A percentile compares a stretch with the other conserved stretches of the same genome.
phyloP scores from a whole-genome alignment of 2,797 vertebrate species.

The Siniperca scherzeri region DNA sequence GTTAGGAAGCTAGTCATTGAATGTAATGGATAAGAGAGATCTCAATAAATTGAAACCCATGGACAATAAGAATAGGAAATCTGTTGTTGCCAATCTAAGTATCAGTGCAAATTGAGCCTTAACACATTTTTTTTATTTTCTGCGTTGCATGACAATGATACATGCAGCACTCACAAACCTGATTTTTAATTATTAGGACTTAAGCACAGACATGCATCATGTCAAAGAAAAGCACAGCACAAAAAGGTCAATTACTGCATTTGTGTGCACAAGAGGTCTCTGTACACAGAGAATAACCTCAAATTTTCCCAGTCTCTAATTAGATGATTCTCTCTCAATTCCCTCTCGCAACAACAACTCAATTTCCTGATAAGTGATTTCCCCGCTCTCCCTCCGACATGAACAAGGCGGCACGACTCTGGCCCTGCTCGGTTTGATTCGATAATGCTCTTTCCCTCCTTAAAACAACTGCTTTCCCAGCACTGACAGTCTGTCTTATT shows the following conservation, averaged over 20 bases:
- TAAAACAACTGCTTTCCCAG: slow-evolving; percentile 15
- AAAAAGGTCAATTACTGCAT: slow-evolving; percentile 10
- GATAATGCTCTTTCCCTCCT: slow-evolving; percentile 21
- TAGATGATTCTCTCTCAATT: slow-evolving; percentile 22
- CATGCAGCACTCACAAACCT: slow-evolving; percentile 6
- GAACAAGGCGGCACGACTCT: slow-evolving; percentile 14
- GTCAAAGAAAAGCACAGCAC: slow-evolving; percentile 22
- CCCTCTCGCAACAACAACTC: slow-evolving; percentile 25
- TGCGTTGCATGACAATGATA: background rate
- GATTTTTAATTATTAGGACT: slow-evolving; percentile 25
- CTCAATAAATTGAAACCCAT: background rate
- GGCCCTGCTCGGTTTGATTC: slow-evolving; percentile 27
- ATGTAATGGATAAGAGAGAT: background rate
- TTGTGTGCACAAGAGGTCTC: slow-evolving; percentile 1
- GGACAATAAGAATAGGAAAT: background rate
- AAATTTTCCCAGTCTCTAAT: slow-evolving; percentile 24
- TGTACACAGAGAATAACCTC: background rate
- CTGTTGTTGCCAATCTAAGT: background rate
- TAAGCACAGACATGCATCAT: slow-evolving; percentile 32
- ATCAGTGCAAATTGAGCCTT: background rate
- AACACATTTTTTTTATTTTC: background rate
- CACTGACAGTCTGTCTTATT: slow-evolving; percentile 22
- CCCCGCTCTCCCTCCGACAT: background rate
- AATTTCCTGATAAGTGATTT: slow-evolving; percentile 41
- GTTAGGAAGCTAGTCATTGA: background rate